Evolutionary conservation across 2,888 invertebrate species (phyloP).

Genomic region (Pterobdella sp.): DNA sequence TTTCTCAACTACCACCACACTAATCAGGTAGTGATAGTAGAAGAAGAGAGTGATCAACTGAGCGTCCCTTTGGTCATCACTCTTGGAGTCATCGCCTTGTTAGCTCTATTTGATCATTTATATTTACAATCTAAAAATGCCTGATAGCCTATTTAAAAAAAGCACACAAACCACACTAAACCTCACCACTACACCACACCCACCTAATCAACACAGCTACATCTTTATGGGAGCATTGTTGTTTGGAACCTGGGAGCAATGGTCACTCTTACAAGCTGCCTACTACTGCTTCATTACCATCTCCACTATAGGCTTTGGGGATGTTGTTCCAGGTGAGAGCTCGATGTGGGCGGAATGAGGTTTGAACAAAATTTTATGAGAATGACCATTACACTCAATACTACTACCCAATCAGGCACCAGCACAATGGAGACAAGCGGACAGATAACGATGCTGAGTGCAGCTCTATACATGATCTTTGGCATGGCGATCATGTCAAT

Average conservation of each 20-base stretch:
- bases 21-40: conserved; percentile 42
- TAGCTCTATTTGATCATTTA: too few species aligned
- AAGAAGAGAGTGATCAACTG: conserved; percentile 47
- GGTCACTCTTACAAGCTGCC: conserved; percentile 45
- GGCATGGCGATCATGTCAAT: conserved; percentile 52
- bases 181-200: too few species aligned
- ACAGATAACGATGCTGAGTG: conserved; percentile 46
- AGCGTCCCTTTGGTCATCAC: conserved; percentile 50
- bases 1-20: not conserved
- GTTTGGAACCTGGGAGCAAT: conserved; percentile 50
- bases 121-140: too few species aligned
- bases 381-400: not conserved
- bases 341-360: conserved; percentile 37
- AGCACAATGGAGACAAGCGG: conserved; percentile 41
- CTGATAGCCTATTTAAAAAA: too few species aligned
- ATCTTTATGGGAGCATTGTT: conserved; percentile 49
- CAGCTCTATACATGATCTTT: conserved; percentile 48
- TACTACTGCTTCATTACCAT: conserved; percentile 52
- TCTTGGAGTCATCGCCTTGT: conserved; percentile 47
- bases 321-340: conserved; percentile 39
- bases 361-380: not conserved
- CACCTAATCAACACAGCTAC: too few species aligned
- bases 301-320: conserved; percentile 50
- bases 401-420: conserved; percentile 31
- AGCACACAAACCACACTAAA: too few species aligned